Conservation (phyloP, 2,797 vertebrate genomes). For the Spatula clypeata region DNA sequence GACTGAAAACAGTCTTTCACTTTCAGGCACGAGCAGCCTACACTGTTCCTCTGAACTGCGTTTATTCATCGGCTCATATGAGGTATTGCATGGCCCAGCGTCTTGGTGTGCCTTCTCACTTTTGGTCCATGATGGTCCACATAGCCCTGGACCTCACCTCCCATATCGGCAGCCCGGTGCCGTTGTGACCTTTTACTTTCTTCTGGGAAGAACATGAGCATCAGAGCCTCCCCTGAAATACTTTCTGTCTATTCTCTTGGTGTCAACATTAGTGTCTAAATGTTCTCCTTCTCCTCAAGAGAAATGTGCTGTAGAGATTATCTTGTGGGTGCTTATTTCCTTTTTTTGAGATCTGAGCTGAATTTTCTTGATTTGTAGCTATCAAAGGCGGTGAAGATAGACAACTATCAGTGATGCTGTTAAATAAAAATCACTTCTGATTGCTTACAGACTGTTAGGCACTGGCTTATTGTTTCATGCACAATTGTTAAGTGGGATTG, state of each 20-base stretch:
- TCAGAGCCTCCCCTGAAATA: neutral
- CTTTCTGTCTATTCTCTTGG: neutral
- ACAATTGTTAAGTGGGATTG: neutral
- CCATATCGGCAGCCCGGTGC: neutral
- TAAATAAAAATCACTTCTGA: neutral
- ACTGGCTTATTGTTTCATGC: neutral
- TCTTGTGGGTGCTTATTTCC: neutral
- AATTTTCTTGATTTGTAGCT: neutral
- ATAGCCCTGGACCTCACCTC: neutral
- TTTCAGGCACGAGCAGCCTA: neutral
- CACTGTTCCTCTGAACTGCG: rapidly evolving
- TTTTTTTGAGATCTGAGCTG: constrained; percentile 6
- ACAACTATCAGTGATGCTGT: neutral
- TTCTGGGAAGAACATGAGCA: neutral
- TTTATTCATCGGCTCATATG: neutral
- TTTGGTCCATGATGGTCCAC: rapidly evolving
- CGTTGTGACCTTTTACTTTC: neutral
- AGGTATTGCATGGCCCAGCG: neutral
- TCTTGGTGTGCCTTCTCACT: rapidly evolving
- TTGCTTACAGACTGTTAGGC: neutral
- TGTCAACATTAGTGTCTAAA: neutral
- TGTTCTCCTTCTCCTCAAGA: neutral
- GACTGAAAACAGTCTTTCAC: neutral
- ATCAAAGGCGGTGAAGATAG: constrained; percentile 5
- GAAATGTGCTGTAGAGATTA: neutral